These are phyloP conservation scores for Gibbula magus DNA, from an alignment of 2,888 invertebrate species.

Conservation along the genomic window DNA sequence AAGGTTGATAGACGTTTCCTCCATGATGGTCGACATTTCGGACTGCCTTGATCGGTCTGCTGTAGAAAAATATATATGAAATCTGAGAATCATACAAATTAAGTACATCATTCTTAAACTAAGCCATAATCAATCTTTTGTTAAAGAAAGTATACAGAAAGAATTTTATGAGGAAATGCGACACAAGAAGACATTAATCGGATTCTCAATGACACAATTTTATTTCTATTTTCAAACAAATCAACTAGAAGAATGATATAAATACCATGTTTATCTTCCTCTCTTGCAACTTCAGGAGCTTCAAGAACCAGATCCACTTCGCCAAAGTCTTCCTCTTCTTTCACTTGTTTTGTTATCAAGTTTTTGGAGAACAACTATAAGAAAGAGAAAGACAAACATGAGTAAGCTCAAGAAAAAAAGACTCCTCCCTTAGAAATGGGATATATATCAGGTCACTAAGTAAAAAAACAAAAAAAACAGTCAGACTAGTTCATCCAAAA, in stretches of 20 bases:
- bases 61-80: neutral
- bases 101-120: neutral
- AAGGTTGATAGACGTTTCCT: slow-evolving; percentile 56
- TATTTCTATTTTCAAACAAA: too few relatives aligned
- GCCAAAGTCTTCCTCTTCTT: slow-evolving; percentile 58
- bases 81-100: neutral
- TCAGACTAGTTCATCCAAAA: too few relatives aligned
- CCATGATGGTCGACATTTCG: slow-evolving; percentile 66
- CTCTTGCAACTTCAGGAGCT: slow-evolving; percentile 60
- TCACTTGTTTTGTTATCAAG: slow-evolving; percentile 62
- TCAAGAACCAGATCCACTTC: slow-evolving; percentile 60
- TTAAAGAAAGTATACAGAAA: too few relatives aligned
- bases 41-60: slow-evolving; percentile 45
- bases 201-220: too few relatives aligned
- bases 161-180: too few relatives aligned
- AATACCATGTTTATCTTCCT: slow-evolving; percentile 58
- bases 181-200: too few relatives aligned
- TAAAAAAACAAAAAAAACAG: too few relatives aligned
- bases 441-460: too few relatives aligned
- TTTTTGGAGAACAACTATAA: slow-evolving; percentile 68
- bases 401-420: too few relatives aligned
- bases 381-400: neutral
- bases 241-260: slow-evolving; percentile 19
- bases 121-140: neutral
- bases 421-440: too few relatives aligned